Conservation (phyloP, 2,797 vertebrate genomes). For the Tauraco hartlaubi region DNA sequence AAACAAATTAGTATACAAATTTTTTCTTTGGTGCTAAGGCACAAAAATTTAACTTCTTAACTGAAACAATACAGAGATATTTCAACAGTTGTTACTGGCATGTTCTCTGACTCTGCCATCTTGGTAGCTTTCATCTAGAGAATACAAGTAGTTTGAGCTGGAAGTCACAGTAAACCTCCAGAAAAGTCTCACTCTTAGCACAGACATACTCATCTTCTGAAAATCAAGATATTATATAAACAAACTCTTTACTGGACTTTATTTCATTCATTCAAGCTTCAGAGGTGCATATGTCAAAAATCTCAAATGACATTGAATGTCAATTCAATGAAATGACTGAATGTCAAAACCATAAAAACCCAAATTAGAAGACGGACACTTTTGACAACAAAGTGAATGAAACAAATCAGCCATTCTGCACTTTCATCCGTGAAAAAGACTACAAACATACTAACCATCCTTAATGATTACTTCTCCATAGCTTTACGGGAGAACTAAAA, state of each 20-base stretch:
- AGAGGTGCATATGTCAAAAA: neutral
- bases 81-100: neutral
- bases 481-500: neutral
- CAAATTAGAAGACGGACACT: neutral
- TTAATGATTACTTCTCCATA: neutral
- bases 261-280: neutral
- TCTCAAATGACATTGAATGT: too few relatives aligned
- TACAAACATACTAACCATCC: neutral
- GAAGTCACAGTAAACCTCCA: neutral
- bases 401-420: neutral
- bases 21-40: neutral
- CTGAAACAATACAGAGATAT: neutral
- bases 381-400: neutral
- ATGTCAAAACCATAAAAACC: neutral
- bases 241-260: neutral
- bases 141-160: neutral
- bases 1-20: neutral
- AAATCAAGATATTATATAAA: neutral
- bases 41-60: neutral
- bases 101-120: neutral
- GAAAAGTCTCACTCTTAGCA: neutral
- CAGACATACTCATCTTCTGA: neutral
- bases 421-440: neutral
- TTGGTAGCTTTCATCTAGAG: neutral
- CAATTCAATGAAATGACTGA: neutral